Conservation (phyloP, 2,888 invertebrate species). For the Arge pagana region DNA sequence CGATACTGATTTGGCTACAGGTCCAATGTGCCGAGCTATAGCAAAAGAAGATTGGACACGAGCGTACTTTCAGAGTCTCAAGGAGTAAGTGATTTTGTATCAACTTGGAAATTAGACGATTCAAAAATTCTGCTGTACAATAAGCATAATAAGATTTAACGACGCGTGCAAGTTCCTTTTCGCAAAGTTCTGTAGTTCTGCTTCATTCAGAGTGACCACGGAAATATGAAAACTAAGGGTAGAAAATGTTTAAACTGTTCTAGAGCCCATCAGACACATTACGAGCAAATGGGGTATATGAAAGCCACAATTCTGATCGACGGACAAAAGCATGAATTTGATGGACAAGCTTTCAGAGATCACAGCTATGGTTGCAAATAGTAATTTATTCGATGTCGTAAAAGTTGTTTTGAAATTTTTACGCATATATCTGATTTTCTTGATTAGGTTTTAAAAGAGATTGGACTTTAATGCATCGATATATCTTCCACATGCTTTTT, state of each 20-base stretch:
- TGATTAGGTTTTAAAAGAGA: conserved; percentile 69
- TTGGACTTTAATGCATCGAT: conserved; percentile 76
- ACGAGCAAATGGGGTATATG: conserved; percentile 78
- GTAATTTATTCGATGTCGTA: conserved; percentile 30
- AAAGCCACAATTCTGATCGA: conserved; percentile 66
- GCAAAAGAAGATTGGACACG: conserved; percentile 76
- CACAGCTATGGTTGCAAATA: conserved; percentile 72
- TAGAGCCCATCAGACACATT: conserved; percentile 80
- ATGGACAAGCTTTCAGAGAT: conserved; percentile 74
- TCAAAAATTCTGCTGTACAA: not conserved
- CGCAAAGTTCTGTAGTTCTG: conserved; percentile 24
- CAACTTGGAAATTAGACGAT: not conserved
- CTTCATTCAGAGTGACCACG: too few species aligned
- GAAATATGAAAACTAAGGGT: too few species aligned
- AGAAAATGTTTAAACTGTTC: conserved; percentile 34
- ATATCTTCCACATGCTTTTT: conserved; percentile 78
- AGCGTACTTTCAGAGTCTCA: conserved; percentile 68
- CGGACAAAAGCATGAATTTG: conserved; percentile 57
- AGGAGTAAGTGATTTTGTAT: conserved; percentile 66
- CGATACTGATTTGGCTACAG: conserved; percentile 71
- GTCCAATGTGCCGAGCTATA: conserved; percentile 72
- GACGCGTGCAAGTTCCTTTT: conserved; percentile 7
- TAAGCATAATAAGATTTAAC: conserved; percentile 7
- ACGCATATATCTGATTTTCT: conserved; percentile 2
- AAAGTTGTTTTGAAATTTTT: not conserved